Conservation (phyloP, 2,113 vertebrate species). For the Chelonoidis abingdonii region DNA sequence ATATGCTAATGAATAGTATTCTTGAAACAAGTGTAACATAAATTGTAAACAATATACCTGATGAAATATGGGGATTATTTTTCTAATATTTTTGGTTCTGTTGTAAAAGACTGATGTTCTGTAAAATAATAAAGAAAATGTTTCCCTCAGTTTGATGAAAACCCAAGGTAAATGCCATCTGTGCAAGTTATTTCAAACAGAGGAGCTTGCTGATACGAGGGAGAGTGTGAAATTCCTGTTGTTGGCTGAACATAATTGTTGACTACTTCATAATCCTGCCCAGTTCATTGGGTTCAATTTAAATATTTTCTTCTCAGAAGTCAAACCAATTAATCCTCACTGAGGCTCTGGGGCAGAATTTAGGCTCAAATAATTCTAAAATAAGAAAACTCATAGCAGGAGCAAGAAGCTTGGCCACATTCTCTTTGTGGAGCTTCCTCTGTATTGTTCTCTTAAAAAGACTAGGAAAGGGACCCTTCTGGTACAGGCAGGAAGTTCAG, state of each 20-base stretch:
- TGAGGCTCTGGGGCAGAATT: neutral
- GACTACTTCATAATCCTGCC: neutral
- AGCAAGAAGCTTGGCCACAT: neutral
- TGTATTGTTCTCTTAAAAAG: neutral
- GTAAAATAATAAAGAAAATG: neutral
- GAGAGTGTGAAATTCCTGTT: neutral
- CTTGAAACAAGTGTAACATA: neutral
- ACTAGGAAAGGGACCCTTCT: neutral
- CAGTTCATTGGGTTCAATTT: neutral
- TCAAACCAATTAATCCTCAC: neutral
- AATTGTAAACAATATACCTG: neutral
- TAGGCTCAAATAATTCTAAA: neutral
- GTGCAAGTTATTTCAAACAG: neutral
- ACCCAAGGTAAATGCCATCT: neutral
- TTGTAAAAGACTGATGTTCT: neutral
- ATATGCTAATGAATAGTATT: neutral
- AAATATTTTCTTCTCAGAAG: neutral
- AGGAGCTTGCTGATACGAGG: neutral
- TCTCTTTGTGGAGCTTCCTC: neutral
- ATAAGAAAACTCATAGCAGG: neutral
- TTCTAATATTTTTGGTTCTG: neutral
- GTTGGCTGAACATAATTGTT: neutral
- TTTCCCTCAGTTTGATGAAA: neutral
- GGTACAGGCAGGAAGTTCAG: neutral
- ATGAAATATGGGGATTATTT: neutral